Conservation (phyloP, 2,113 vertebrate species). For the Podocnemis expansa region DNA sequence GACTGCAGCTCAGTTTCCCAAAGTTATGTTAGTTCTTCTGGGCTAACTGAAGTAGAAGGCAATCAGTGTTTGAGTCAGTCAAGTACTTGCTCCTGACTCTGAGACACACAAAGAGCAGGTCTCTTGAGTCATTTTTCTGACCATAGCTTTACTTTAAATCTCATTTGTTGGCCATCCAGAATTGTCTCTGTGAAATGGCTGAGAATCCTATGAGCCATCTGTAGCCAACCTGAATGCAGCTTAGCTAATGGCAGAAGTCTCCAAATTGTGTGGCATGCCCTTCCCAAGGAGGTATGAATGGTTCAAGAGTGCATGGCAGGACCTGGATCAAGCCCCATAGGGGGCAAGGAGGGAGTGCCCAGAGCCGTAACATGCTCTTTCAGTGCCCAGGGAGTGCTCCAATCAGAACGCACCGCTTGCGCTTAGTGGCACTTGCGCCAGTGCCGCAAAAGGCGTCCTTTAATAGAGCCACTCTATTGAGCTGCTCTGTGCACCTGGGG, state of each 20-base stretch:
- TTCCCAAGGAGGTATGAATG: too few species aligned
- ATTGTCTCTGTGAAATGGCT: not conserved
- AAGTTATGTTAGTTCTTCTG: not conserved
- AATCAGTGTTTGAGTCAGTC: not conserved
- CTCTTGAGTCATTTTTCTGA: not conserved
- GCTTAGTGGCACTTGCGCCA: too few species aligned
- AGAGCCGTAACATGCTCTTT: too few species aligned
- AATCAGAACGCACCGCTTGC: too few species aligned
- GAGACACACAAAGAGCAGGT: not conserved
- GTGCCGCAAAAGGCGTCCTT: too few species aligned
- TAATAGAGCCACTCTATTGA: too few species aligned
- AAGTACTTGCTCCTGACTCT: not conserved
- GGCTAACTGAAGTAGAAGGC: not conserved
- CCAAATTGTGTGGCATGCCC: too few species aligned
- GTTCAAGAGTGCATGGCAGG: too few species aligned
- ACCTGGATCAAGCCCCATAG: too few species aligned
- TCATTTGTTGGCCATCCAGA: not conserved
- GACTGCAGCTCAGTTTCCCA: accelerated
- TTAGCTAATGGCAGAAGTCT: not conserved
- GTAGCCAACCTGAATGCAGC: not conserved
- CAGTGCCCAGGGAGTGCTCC: too few species aligned
- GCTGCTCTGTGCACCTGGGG: too few species aligned
- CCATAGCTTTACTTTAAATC: not conserved
- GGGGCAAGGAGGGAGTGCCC: too few species aligned
- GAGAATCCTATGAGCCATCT: not conserved